These are phyloP conservation scores for Congeria kusceri DNA, from an alignment of 2,888 invertebrate species.

Conservation along the genomic window DNA sequence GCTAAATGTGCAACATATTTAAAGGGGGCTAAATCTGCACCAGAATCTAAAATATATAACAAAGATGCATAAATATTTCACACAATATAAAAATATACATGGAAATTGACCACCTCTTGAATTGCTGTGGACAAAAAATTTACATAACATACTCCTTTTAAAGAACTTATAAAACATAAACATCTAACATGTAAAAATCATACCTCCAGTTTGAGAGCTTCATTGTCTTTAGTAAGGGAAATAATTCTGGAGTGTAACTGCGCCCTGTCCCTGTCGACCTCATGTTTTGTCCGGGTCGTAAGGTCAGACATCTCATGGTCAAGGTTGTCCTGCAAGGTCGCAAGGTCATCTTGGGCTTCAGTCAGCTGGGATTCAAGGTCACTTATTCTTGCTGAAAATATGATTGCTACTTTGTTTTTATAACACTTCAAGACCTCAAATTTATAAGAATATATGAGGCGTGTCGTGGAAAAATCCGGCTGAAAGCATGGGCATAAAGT, in stretches of 20 bases:
- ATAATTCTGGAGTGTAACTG: conserved; percentile 67
- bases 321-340: conserved; percentile 62
- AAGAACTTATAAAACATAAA: no score
- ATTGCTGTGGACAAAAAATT: no score
- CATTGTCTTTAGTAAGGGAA: conserved; percentile 71
- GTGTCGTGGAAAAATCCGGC: no score
- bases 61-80: no score
- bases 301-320: conserved; percentile 68
- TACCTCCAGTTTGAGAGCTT: conserved; percentile 75
- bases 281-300: conserved; percentile 56
- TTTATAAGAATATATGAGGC: no score
- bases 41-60: no score
- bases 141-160: no score
- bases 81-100: no score
- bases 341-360: conserved; percentile 68
- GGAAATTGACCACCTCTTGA: no score
- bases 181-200: background rate
- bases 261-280: conserved; percentile 66
- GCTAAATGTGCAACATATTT: no score
- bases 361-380: conserved; percentile 73
- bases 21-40: no score
- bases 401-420: background rate
- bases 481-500: no score
- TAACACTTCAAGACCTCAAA: background rate
- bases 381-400: conserved; percentile 67